A percentile compares a stretch with the other conserved stretches of the same genome.
phyloP scores from a whole-genome alignment of 2,113 vertebrate genomes.

The Pachycephala philippinensis region DNA sequence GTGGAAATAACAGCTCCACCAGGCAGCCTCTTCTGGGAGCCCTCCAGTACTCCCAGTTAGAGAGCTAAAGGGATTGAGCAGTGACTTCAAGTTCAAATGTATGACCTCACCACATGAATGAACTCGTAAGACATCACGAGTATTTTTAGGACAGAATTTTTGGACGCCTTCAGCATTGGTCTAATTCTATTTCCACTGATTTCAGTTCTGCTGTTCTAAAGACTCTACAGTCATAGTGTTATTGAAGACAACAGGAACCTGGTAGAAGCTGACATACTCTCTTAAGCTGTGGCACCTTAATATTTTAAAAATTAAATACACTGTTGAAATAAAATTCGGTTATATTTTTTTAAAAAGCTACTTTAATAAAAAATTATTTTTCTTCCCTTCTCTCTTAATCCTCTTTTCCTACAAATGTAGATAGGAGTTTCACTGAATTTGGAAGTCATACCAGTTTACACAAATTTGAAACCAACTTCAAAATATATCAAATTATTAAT shows the following conservation, averaged over 20 bases:
- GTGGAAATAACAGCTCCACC: background rate
- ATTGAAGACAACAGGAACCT: background rate
- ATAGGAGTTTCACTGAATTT: background rate
- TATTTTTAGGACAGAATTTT: slow-evolving; percentile 35
- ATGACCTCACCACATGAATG: background rate
- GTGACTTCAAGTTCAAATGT: background rate
- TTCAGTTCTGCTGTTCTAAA: background rate
- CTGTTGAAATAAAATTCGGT: background rate
- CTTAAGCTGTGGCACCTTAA: background rate
- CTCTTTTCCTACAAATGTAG: background rate
- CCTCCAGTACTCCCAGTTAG: background rate
- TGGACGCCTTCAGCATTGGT: background rate
- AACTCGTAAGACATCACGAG: background rate
- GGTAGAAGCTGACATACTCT: background rate
- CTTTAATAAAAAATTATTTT: background rate
- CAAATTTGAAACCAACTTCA: background rate
- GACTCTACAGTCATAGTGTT: background rate
- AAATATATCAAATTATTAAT: background rate
- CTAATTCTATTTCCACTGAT: background rate
- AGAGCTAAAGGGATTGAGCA: background rate
- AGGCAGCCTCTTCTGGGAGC: background rate
- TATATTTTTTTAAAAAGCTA: background rate
- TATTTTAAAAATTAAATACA: background rate
- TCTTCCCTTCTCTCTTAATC: background rate
- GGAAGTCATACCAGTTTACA: background rate